Base-by-base conservation (phyloP, 1,140 invertebrate genomes). In the Leptonema lineaticorne region DNA sequence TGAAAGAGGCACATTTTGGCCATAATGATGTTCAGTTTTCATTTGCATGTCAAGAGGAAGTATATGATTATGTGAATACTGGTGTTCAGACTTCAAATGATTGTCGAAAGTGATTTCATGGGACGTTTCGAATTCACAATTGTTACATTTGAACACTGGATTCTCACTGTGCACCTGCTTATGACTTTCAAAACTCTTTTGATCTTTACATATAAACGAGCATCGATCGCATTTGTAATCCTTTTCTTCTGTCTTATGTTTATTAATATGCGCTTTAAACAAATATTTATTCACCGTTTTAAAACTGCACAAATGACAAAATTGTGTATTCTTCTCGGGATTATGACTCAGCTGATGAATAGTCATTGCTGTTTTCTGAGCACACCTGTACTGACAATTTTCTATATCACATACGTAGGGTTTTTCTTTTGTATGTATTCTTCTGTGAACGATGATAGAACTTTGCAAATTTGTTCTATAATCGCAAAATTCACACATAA, bases 361-460 rank as follows among this genome's bases (percentile, higher is more conserved):
- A 8, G 45, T 66, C 24, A 66, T 66, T 14, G 48, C 30, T 3
- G 48, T 66, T n/a, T 50, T 56, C 16, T 56, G 50, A 26, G 50
- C 64, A n/a, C 46, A 30, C 57, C 64, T 57, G 16, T 66, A 56
- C 20, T 57, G 48, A 37, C 64, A 66, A 56, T 45, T 29, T 9
- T 66, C 64, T 1, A 67, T 57, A n/a, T 41, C 53, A 37, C 65
- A 67, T 3, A 60, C 41, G 18, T 45, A 67, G 20, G 65, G 57
- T 37, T 67, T 67, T 45, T 59, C 57, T 29, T 67, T 67, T 7
- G 53, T 67, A 18, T 67, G 65, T n/a, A 45, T 67, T 27, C 30
- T 6, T 58, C 37, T 58, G 26, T 59, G 65, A 1, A 67, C 56
- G 28, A 41, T 59, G 7, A 67, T 59, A n/a, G 41, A 45, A 26